Percentiles rank a stretch among this genome's conserved stretches.
Evolutionary conservation across 2,888 invertebrate genomes (phyloP).

Genomic region (Scaptomyza tumidula): DNA sequence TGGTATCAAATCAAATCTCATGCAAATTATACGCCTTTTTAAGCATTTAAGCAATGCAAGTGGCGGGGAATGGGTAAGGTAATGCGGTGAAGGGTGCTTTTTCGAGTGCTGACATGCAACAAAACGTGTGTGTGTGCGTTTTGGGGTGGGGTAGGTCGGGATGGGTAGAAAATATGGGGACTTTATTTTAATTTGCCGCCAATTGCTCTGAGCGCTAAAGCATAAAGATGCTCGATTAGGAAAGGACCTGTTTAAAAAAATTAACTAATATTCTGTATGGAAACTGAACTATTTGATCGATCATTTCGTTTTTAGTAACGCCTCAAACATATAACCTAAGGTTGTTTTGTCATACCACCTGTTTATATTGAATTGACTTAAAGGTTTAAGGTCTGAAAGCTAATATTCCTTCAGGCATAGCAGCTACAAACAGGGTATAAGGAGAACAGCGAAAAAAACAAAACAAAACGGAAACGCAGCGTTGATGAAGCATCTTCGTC

Average conservation of each 20-base stretch:
- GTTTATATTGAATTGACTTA: not conserved
- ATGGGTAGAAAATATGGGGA: not conserved
- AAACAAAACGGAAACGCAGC: constrained; percentile 29
- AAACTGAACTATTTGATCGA: no score
- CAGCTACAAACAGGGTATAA: constrained; percentile 20
- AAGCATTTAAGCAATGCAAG: constrained; percentile 65
- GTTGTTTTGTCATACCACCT: not conserved
- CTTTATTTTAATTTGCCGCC: constrained; percentile 65
- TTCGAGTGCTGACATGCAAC: constrained; percentile 35
- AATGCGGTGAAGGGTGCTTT: constrained; percentile 9
- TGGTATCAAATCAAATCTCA: constrained; percentile 72
- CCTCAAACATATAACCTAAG: no score
- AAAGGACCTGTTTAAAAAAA: not conserved
- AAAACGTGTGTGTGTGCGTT: constrained; percentile 13
- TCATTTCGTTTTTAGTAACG: no score
- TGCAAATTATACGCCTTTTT: constrained; percentile 78
- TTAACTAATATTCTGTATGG: no score
- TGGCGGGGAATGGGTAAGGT: constrained; percentile 5
- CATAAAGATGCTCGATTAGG: not conserved
- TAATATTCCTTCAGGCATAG: not conserved
- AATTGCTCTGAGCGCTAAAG: constrained; percentile 46
- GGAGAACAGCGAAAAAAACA: not conserved
- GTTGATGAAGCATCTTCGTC: constrained; percentile 50
- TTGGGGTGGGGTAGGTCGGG: not conserved
- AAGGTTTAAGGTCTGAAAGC: not conserved